phyloP scores from a whole-genome alignment of 2,888 invertebrate species.

The Netelia melanura region DNA sequence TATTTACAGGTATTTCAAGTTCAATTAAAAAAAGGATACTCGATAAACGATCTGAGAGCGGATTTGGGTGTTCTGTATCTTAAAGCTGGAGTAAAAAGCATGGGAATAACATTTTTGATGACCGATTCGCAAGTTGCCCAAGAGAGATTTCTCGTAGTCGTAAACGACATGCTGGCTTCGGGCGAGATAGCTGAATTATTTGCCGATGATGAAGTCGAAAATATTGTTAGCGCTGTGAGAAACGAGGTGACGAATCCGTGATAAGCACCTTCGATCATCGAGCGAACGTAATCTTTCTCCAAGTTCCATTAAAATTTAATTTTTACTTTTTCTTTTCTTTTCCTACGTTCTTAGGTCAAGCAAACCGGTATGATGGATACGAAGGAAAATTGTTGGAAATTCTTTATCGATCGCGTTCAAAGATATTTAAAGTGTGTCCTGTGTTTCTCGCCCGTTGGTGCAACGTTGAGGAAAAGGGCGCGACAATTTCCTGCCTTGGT shows the following conservation, averaged over 20 bases:
- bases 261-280: background rate
- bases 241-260: conserved; percentile 87
- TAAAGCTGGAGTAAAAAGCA: conserved; percentile 94
- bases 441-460: conserved; percentile 98
- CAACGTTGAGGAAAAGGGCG: conserved; percentile 93
- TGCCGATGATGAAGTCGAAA: conserved; percentile 96
- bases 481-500: conserved; percentile 97
- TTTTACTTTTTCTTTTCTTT: conserved; percentile 16
- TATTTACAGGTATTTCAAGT: conserved; percentile 92
- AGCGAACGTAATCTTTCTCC: background rate
- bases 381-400: conserved; percentile 97
- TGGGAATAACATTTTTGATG: conserved; percentile 95
- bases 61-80: conserved; percentile 92
- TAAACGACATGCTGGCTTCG: conserved; percentile 97
- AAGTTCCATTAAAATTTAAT: background rate
- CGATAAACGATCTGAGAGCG: conserved; percentile 91
- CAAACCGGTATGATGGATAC: conserved; percentile 93
- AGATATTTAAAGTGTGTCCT: conserved; percentile 92
- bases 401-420: conserved; percentile 96
- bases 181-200: conserved; percentile 97
- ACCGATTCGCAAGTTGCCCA: conserved; percentile 97
- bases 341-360: conserved; percentile 87
- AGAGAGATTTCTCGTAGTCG: conserved; percentile 95
- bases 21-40: conserved; percentile 95
- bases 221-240: conserved; percentile 91